Conservation (phyloP, 2,113 vertebrate species). For the Myiagra hebetior region DNA sequence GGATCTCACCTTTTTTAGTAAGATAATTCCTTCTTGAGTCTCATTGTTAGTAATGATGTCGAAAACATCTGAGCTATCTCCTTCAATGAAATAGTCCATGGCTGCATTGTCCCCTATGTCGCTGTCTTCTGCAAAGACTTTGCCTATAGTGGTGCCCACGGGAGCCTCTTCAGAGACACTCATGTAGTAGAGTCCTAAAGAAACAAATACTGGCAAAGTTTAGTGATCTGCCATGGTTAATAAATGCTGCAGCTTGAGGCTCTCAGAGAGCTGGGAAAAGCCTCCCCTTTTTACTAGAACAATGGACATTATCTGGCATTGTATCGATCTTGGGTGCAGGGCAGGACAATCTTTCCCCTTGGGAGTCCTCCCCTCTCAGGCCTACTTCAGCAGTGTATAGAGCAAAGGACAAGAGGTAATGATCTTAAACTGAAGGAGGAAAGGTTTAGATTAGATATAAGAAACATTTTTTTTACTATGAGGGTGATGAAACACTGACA, state of each 20-base stretch:
- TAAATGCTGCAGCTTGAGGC: background rate
- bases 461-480: background rate
- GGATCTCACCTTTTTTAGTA: conserved; percentile 82
- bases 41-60: conserved; percentile 78
- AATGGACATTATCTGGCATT: background rate
- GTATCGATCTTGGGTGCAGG: too few species aligned
- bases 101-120: conserved; percentile 86
- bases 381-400: background rate
- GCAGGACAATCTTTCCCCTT: background rate
- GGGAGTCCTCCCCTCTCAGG: background rate
- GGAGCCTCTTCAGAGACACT: conserved; percentile 79
- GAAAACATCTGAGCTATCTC: conserved; percentile 77
- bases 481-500: background rate
- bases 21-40: conserved; percentile 89
- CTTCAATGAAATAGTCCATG: conserved; percentile 87
- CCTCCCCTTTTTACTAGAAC: background rate
- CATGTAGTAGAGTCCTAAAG: conserved; percentile 83
- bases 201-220: background rate
- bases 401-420: background rate
- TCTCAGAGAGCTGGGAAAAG: background rate
- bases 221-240: background rate
- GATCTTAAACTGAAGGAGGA: background rate
- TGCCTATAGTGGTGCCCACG: conserved; percentile 80
- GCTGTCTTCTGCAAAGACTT: conserved; percentile 83
- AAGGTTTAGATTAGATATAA: background rate